These are phyloP conservation scores for Enteromius afrohamiltoni DNA, from an alignment of 2,797 vertebrate species.

Conservation along the genomic window DNA sequence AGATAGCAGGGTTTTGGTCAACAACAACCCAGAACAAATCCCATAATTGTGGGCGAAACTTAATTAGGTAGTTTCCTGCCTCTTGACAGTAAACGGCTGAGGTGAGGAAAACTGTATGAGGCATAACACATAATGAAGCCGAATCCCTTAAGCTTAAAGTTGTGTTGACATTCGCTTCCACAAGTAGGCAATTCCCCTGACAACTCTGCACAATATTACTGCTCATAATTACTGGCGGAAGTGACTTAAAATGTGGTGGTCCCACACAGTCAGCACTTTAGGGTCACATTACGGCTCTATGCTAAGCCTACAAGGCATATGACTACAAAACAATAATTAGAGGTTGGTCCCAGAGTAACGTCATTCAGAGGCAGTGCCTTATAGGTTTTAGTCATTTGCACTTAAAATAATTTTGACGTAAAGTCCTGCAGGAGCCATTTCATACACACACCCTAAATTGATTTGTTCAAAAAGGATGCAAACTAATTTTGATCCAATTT, in stretches of 20 bases:
- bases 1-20: slow-evolving; percentile 20
- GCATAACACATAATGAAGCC: slow-evolving; percentile 28
- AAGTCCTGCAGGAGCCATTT: slow-evolving; percentile 51
- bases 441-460: slow-evolving; percentile 59
- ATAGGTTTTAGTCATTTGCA: slow-evolving; percentile 60
- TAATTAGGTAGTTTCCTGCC: slow-evolving; percentile 30
- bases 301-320: neutral
- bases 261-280: slow-evolving; percentile 24
- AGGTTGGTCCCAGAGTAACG: neutral
- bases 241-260: slow-evolving; percentile 13
- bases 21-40: slow-evolving; percentile 33
- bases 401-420: slow-evolving; percentile 43
- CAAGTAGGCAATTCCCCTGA: slow-evolving; percentile 27
- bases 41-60: neutral
- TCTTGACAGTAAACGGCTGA: slow-evolving; percentile 31
- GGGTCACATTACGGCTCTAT: neutral
- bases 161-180: slow-evolving; percentile 28
- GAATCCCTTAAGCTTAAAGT: slow-evolving; percentile 1
- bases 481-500: slow-evolving; percentile 74
- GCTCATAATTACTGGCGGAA: slow-evolving; percentile 40
- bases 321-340: slow-evolving; percentile 28
- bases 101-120: slow-evolving; percentile 33
- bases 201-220: slow-evolving; percentile 17
- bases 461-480: slow-evolving; percentile 68
- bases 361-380: slow-evolving; percentile 11